These are phyloP conservation scores for Rissa tridactyla DNA, from an alignment of 2,113 vertebrate species.

Conservation along the genomic window DNA sequence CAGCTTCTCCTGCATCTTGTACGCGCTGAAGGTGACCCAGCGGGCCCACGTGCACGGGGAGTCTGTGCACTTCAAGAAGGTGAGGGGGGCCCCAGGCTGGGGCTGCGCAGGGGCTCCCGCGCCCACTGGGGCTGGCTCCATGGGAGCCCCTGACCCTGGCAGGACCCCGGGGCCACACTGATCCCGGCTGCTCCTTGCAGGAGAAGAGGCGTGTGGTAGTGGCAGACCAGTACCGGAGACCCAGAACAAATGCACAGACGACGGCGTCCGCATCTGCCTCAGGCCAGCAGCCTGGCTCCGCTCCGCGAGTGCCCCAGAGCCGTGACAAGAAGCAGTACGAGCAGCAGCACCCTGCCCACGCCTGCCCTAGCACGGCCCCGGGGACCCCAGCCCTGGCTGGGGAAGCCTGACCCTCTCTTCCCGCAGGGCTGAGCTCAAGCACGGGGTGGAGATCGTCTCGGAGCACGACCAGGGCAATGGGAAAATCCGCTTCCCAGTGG, in stretches of 20 bases:
- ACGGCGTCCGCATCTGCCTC: accelerated
- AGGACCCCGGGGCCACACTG: accelerated
- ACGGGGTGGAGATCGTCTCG: constrained; percentile 74
- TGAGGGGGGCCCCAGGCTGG: neutral
- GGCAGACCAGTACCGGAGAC: constrained; percentile 40
- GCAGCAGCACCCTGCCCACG: accelerated
- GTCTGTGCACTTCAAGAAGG: constrained; percentile 64
- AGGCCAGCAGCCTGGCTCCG: neutral
- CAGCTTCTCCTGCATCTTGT: constrained; percentile 78
- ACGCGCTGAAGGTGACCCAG: constrained; percentile 48
- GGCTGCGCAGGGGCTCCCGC: accelerated
- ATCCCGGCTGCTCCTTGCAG: neutral
- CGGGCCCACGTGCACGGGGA: constrained; percentile 30
- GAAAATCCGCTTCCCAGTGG: constrained; percentile 71
- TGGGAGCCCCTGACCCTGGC: accelerated
- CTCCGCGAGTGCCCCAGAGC: neutral
- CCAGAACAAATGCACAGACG: accelerated
- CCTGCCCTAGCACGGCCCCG: neutral
- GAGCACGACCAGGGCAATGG: constrained; percentile 56
- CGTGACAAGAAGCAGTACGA: neutral
- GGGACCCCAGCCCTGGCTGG: accelerated
- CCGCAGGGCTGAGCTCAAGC: constrained; percentile 69
- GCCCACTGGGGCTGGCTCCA: neutral
- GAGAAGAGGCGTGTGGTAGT: neutral
- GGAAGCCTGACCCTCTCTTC: neutral